Evolutionary conservation across 2,888 invertebrate species (phyloP).

Genomic region (Hylaea fasciaria): DNA sequence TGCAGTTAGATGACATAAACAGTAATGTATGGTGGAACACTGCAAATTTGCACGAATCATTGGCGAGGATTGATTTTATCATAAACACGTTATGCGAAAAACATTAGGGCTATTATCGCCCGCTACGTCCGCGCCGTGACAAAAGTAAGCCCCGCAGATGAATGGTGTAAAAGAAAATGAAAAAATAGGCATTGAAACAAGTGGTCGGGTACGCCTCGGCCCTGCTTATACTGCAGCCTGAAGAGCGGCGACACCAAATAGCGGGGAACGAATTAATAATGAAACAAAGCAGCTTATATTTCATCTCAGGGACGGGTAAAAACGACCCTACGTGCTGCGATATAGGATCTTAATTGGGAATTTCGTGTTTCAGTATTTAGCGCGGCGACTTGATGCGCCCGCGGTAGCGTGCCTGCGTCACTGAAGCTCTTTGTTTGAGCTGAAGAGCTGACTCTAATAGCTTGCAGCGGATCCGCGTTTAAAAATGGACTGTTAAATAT

Average conservation of each 20-base stretch:
- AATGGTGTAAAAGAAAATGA: conserved; percentile 38
- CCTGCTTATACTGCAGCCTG: conserved; percentile 71
- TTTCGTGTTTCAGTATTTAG: conserved; percentile 65
- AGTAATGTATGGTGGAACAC: conserved; percentile 16
- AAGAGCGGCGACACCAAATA: conserved; percentile 81
- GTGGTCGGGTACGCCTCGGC: conserved; percentile 65
- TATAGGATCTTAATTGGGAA: conserved; percentile 79
- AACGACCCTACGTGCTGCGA: conserved; percentile 64
- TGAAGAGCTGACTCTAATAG: conserved; percentile 84
- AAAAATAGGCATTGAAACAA: conserved; percentile 56
- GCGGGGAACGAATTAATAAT: conserved; percentile 79
- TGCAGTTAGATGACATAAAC: conserved; percentile 22
- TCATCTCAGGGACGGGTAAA: conserved; percentile 54
- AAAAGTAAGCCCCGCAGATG: conserved; percentile 33
- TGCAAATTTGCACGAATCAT: conserved; percentile 28
- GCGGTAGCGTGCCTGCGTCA: conserved; percentile 72
- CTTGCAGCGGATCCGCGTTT: conserved; percentile 80
- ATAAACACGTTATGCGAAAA: conserved; percentile 5
- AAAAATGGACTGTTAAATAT: conserved; percentile 83
- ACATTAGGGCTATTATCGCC: conserved; percentile 25
- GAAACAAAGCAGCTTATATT: conserved; percentile 76
- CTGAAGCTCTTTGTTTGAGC: conserved; percentile 81
- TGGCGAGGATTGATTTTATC: conserved; percentile 20
- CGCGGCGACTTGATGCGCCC: conserved; percentile 63
- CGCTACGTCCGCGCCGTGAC: conserved; percentile 25